Percentiles rank a stretch among this genome's conserved stretches.
Evolutionary conservation across 2,113 vertebrate genomes (phyloP).

Genomic region (Scytalopus superciliaris): DNA sequence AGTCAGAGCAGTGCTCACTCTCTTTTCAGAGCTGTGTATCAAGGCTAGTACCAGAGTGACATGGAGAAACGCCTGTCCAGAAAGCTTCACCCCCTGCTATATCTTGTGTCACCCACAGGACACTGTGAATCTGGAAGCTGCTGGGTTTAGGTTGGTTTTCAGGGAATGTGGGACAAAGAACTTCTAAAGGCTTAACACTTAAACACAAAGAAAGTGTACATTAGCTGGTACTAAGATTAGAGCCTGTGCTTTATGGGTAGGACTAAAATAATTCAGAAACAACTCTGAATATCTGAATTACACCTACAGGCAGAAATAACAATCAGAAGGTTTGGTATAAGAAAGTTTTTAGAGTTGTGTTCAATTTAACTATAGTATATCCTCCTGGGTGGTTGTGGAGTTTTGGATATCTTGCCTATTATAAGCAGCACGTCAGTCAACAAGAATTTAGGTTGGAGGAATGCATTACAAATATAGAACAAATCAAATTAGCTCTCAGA

Average conservation of each 20-base stretch:
- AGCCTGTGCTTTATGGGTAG: neutral
- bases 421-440: conserved; percentile 12
- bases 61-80: neutral
- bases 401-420: neutral
- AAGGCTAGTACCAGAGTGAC: neutral
- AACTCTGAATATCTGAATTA: neutral
- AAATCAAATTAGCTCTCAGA: conserved; percentile 55
- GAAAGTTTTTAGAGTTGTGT: neutral
- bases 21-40: neutral
- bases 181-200: neutral
- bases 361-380: neutral
- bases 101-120: neutral
- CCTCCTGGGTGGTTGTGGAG: neutral
- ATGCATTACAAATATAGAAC: conserved; percentile 40
- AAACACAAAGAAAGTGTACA: neutral
- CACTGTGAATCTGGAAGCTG: neutral
- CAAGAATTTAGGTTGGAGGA: conserved; percentile 29
- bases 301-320: neutral
- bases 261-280: neutral
- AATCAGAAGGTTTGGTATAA: fast-evolving
- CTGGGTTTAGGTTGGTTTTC: neutral
- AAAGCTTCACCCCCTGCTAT: neutral
- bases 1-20: neutral
- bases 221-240: neutral
- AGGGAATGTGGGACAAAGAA: neutral